These are phyloP conservation scores for Cerastoderma edule DNA, from an alignment of 2,888 invertebrate genomes.

Conservation along the genomic window DNA sequence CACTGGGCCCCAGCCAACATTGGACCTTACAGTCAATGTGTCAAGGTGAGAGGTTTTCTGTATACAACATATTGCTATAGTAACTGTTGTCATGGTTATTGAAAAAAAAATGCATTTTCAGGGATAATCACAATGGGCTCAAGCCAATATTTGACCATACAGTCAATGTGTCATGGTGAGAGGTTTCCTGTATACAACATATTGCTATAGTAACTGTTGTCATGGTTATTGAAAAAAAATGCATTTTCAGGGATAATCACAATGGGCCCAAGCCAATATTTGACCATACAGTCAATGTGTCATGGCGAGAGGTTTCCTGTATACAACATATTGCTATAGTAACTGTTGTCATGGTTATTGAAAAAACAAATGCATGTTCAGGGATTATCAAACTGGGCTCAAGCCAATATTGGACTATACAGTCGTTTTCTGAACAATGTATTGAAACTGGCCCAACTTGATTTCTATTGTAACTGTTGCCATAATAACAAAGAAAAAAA, in stretches of 20 bases:
- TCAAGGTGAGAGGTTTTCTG: slow-evolving; percentile 87
- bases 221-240: slow-evolving; percentile 86
- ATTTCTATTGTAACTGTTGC: no score
- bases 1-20: slow-evolving; percentile 99
- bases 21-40: slow-evolving; percentile 97
- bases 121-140: background rate
- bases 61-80: no score
- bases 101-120: no score
- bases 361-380: no score
- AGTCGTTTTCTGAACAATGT: no score
- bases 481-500: no score
- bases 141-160: background rate
- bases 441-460: no score
- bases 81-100: no score
- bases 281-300: slow-evolving; percentile 97
- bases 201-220: slow-evolving; percentile 68
- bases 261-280: slow-evolving; percentile 98
- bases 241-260: slow-evolving; percentile 97
- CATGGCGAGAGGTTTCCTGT: slow-evolving; percentile 88
- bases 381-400: no score
- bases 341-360: no score
- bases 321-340: no score
- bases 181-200: slow-evolving; percentile 53
- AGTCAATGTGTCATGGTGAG: background rate
- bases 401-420: no score